Percentiles rank a stretch among this genome's conserved stretches.
These are phyloP conservation scores for Chirona hameri DNA, from an alignment of 2,888 invertebrate species.

Conservation along the genomic window DNA sequence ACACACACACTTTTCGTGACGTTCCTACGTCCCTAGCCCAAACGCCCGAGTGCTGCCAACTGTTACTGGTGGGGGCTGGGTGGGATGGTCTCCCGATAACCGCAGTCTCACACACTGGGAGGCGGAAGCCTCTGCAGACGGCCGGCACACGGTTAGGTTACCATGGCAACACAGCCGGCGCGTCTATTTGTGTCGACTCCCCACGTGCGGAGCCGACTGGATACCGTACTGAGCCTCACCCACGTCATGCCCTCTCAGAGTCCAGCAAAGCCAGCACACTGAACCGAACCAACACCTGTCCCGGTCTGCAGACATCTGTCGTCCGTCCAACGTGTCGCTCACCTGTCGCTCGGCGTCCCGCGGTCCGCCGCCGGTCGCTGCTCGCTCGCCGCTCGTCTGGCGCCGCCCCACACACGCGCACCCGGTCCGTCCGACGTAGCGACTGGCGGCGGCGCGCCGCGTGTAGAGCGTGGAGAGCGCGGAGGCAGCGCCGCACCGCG, in stretches of 20 bases:
- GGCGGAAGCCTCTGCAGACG: neutral
- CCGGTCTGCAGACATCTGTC: too few relatives aligned
- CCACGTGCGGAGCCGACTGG: neutral
- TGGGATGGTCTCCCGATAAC: too few relatives aligned
- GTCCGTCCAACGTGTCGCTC: neutral
- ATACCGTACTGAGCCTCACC: neutral
- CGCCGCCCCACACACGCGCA: neutral
- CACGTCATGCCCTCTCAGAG: too few relatives aligned
- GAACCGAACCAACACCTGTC: too few relatives aligned
- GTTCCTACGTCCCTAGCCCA: too few relatives aligned
- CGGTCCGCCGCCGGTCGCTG: neutral
- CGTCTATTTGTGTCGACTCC: neutral
- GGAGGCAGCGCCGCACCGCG: neutral
- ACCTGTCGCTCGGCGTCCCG: neutral
- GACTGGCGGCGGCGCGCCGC: neutral
- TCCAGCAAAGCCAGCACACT: too few relatives aligned
- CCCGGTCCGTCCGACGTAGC: neutral
- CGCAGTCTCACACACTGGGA: too few relatives aligned
- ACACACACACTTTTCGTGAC: too few relatives aligned
- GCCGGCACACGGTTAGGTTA: neutral
- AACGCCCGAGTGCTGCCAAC: too few relatives aligned
- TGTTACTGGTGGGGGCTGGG: too few relatives aligned
- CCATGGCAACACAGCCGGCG: constrained; percentile 8
- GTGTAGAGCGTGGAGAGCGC: neutral
- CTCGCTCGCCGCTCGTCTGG: too few relatives aligned